Evolutionary conservation across 2,797 vertebrate genomes (phyloP).

Genomic region (Gymnothorax reevesii): DNA sequence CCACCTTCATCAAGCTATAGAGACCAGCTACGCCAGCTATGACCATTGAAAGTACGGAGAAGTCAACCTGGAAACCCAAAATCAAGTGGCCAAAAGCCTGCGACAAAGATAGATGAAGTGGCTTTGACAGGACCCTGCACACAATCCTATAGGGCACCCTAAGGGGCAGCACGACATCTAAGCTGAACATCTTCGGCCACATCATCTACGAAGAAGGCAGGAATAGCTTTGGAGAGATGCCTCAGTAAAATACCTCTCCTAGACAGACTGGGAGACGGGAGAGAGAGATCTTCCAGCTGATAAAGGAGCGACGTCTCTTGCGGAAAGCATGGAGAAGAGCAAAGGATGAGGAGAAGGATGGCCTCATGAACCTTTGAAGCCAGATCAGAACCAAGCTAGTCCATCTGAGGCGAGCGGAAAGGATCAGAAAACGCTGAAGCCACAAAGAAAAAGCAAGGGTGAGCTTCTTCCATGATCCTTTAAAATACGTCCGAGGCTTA

Average conservation of each 20-base stretch:
- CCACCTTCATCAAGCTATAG: too few species aligned
- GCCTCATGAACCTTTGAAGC: constrained; percentile 16
- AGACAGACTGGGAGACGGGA: too few species aligned
- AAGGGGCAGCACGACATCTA: constrained; percentile 18
- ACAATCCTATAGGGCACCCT: neutral
- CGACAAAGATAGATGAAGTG: constrained; percentile 18
- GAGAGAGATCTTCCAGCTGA: too few species aligned
- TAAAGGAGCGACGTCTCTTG: too few species aligned
- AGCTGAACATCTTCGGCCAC: constrained; percentile 24
- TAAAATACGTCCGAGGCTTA: too few species aligned
- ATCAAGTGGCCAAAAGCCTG: constrained; percentile 23
- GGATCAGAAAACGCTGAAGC: neutral
- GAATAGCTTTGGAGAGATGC: neutral
- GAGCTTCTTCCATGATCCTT: too few species aligned
- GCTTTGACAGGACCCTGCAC: neutral
- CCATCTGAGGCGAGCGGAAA: constrained; percentile 1
- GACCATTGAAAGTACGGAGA: neutral
- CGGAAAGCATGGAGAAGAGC: too few species aligned
- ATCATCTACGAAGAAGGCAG: constrained; percentile 6
- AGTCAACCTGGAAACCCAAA: neutral
- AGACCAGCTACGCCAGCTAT: too few species aligned
- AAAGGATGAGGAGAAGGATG: neutral
- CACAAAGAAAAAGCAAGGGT: too few species aligned
- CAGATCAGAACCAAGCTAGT: neutral
- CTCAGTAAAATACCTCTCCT: too few species aligned